These are phyloP conservation scores for Hylaea fasciaria DNA, from an alignment of 2,888 invertebrate species.

Conservation along the genomic window DNA sequence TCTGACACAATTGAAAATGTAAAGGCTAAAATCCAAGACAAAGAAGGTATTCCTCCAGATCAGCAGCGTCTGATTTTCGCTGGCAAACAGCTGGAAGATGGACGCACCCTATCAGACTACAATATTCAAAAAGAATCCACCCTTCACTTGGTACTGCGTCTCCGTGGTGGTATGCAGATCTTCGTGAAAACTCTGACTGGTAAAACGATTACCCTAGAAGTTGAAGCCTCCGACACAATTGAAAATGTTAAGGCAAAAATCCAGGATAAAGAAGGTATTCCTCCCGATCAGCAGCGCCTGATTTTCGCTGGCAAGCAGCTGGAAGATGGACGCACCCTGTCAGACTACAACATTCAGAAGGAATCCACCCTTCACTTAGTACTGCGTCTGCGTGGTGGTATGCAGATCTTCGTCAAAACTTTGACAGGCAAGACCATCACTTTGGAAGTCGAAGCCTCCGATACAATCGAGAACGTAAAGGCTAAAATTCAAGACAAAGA, in stretches of 20 bases:
- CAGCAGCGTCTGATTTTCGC: slow-evolving; percentile 53
- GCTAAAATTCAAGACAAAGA: slow-evolving; percentile 83
- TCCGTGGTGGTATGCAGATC: slow-evolving; percentile 60
- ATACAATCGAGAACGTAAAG: slow-evolving; percentile 87
- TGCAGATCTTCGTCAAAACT: slow-evolving; percentile 87
- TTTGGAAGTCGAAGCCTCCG: slow-evolving; percentile 84
- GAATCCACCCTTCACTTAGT: slow-evolving; percentile 52
- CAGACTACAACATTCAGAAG: slow-evolving; percentile 53
- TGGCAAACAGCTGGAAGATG: slow-evolving; percentile 57
- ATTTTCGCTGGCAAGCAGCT: slow-evolving; percentile 52
- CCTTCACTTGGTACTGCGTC: slow-evolving; percentile 54
- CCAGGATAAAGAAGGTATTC: slow-evolving; percentile 52
- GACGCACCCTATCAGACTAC: slow-evolving; percentile 57
- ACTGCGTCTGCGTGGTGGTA: slow-evolving; percentile 49
- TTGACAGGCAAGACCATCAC: slow-evolving; percentile 86
- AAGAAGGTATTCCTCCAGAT: slow-evolving; percentile 53
- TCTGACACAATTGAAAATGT: slow-evolving; percentile 55
- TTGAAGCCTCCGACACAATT: slow-evolving; percentile 51
- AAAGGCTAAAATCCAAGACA: slow-evolving; percentile 53
- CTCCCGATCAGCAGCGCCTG: slow-evolving; percentile 51
- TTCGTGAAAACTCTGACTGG: slow-evolving; percentile 60
- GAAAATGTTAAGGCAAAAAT: slow-evolving; percentile 53
- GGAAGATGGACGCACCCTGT: slow-evolving; percentile 50
- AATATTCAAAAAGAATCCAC: slow-evolving; percentile 61
- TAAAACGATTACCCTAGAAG: slow-evolving; percentile 58